These are phyloP conservation scores for Pseudomyrmex pallidus DNA, from an alignment of 1,140 invertebrate genomes.

Conservation along the genomic window DNA sequence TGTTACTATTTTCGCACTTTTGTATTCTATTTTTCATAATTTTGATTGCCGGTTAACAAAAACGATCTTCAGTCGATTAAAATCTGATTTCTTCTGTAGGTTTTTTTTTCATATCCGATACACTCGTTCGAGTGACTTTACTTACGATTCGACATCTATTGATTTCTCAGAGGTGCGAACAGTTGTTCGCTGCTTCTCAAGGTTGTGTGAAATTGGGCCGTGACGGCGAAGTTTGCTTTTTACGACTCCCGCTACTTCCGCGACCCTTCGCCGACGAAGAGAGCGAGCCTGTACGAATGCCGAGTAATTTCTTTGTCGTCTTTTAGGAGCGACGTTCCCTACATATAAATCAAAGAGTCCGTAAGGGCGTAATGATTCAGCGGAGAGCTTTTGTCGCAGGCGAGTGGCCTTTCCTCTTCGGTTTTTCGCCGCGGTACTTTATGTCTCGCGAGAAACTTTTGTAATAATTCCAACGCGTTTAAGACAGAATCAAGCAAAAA, in stretches of 20 bases:
- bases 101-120: not conserved
- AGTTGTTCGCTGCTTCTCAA: constrained; percentile 39
- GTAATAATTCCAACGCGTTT: constrained; percentile 40
- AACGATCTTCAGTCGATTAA: not conserved
- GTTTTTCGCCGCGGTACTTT: constrained; percentile 71
- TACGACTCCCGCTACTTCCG: constrained; percentile 36
- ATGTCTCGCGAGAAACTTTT: constrained; percentile 22
- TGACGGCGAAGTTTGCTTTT: constrained; percentile 62
- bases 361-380: constrained; percentile 79
- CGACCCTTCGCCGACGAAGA: constrained; percentile 29
- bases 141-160: constrained; percentile 2
- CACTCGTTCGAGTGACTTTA: not conserved
- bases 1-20: not conserved
- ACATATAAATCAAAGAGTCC: constrained; percentile 79
- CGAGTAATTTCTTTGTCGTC: constrained; percentile 77
- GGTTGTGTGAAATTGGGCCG: constrained; percentile 49
- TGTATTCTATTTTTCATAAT: not conserved
- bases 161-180: constrained; percentile 31
- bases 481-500: constrained; percentile 20
- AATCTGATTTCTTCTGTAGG: not conserved
- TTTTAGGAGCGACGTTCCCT: constrained; percentile 66
- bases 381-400: constrained; percentile 78
- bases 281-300: constrained; percentile 66
- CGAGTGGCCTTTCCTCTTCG: constrained; percentile 71
- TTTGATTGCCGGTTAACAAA: not conserved